Evolutionary conservation across 2,113 vertebrate genomes (phyloP).

Genomic region (Toxostoma redivivum): DNA sequence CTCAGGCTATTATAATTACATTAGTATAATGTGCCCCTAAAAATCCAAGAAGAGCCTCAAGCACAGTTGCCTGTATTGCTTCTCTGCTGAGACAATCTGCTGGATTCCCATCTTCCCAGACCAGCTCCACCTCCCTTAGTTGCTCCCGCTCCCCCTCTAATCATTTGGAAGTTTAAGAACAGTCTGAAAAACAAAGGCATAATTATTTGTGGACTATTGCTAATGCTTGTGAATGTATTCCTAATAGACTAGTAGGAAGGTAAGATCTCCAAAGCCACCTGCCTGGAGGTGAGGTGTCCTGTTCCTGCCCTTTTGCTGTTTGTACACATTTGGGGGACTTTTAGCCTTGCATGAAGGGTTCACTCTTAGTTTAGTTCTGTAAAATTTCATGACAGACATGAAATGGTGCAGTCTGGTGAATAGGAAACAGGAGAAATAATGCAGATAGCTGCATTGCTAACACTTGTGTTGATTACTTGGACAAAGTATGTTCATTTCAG

Average conservation of each 20-base stretch:
- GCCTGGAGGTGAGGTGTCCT: neutral
- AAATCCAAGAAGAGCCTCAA: neutral
- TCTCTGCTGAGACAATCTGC: neutral
- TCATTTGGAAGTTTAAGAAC: neutral
- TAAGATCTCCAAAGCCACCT: neutral
- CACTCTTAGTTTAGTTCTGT: neutral
- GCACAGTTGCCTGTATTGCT: neutral
- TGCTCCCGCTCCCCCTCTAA: neutral
- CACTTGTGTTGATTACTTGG: neutral
- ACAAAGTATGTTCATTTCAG: neutral
- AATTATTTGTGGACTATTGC: neutral
- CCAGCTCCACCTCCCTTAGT: accelerated
- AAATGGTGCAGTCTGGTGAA: neutral
- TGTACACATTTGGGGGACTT: neutral
- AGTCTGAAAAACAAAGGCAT: neutral
- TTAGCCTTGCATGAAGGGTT: neutral
- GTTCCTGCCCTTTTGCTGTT: neutral
- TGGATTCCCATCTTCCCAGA: neutral
- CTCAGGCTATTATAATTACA: neutral
- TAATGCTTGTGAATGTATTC: neutral
- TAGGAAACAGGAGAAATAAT: neutral
- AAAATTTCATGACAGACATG: neutral
- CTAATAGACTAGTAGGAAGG: neutral
- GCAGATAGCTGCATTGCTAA: neutral
- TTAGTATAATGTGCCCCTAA: neutral